phyloP scores from a whole-genome alignment of 2,888 invertebrate species.

The Perithous albicinctus region DNA sequence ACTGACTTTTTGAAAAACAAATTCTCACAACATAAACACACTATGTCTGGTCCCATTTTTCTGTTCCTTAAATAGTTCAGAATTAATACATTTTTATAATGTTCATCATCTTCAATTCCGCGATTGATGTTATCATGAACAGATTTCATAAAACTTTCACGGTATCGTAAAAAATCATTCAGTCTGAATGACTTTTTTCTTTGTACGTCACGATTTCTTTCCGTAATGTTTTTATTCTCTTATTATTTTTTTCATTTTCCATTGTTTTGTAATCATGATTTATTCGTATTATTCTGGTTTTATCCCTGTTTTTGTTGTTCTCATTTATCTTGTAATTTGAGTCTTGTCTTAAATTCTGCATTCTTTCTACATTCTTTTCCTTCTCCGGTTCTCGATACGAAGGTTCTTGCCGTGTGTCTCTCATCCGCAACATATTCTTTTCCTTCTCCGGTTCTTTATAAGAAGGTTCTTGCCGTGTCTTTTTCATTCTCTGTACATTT shows the following conservation, averaged over 20 bases:
- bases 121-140: too few species aligned
- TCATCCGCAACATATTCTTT: constrained; percentile 5
- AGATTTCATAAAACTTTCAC: not conserved
- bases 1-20: constrained; percentile 64
- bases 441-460: constrained; percentile 1
- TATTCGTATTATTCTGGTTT: too few species aligned
- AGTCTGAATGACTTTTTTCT: too few species aligned
- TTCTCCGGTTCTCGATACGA: not conserved
- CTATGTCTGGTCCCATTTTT: constrained; percentile 35
- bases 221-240: too few species aligned
- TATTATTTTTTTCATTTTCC: too few species aligned
- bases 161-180: not conserved
- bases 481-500: not conserved
- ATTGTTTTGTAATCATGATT: too few species aligned
- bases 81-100: not conserved
- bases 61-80: constrained; percentile 3
- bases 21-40: constrained; percentile 63
- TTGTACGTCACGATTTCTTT: too few species aligned
- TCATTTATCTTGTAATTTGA: too few species aligned
- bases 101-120: not conserved
- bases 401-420: not conserved
- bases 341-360: too few species aligned
- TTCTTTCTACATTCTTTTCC: not conserved
- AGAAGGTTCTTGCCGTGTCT: not conserved
- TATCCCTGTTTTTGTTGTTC: too few species aligned